Evolutionary conservation across 1,140 invertebrate species (phyloP), one percentile per base, ranked within the genome.

Genomic region (Episyrphus balteatus): DNA sequence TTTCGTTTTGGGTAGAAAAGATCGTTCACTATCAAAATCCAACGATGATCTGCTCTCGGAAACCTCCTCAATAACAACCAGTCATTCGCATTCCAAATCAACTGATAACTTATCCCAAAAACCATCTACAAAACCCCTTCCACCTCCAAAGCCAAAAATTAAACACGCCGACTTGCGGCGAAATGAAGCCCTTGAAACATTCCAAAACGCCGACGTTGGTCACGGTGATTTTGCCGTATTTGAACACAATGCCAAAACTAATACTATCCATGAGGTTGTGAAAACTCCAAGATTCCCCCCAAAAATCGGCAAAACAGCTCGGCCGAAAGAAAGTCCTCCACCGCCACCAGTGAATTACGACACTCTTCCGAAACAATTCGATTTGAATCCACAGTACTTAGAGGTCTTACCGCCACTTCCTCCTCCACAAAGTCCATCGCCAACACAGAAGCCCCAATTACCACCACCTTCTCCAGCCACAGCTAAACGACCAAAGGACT

Each of bases 141-240:
- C 52, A 30, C 68, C 68, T 2, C 61, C 66, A 7, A 68, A 67
- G 36, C 66, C 65, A 18, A 57, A 58, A 47, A 48, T 68, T 1
- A 68, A 68, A 50, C 59, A 60, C 42, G 66, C 66, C 14, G 56
- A 68, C 44, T 44, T 68, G 15, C 54, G 62, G 32, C 55, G 56
- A 6, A 68, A 68, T 42, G 51, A 55, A 15, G 65, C 62, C 1
- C 51, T 68, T 21, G 61, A 66, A 36, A 58, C 53, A 9, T 62
- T 68, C 38, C 62, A 67, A 47, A 56, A 54, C 48, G 57, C 48
- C 17, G 65, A 68, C 48, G 57, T 68, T 41, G 62, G 62, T 1
- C 58, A 68, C 11, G 62, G 63, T 9, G 63, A 68, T 44, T 66
- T 68, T 42, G 52, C 62, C 1, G 62, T 66, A 13, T 68, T 64